Conservation (phyloP, 2,888 invertebrate species). For the Tenthredo mesomela region DNA sequence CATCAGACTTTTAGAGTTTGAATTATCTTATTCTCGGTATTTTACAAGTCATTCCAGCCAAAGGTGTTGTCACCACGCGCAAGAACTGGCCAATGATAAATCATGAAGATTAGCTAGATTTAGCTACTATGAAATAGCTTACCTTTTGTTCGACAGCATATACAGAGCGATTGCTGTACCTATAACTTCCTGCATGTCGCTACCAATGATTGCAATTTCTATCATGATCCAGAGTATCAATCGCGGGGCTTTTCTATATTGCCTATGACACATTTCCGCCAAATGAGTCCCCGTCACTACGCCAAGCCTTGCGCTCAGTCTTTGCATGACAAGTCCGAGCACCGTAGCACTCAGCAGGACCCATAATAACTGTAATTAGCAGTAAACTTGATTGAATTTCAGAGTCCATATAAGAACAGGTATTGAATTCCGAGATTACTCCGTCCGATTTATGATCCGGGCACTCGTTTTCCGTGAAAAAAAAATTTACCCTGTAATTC, state of each 20-base stretch:
- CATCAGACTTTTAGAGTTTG: background rate
- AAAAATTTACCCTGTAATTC: conserved; percentile 83
- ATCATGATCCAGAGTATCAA: conserved; percentile 93
- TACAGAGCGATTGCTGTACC: conserved; percentile 94
- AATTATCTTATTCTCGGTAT: too few species aligned
- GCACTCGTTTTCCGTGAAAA: conserved; percentile 48
- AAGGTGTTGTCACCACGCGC: too few species aligned
- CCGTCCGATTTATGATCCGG: background rate
- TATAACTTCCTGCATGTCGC: conserved; percentile 96
- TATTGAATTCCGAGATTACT: background rate
- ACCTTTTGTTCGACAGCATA: conserved; percentile 88
- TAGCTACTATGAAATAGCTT: conserved; percentile 72
- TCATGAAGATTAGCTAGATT: too few species aligned
- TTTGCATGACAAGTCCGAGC: conserved; percentile 92
- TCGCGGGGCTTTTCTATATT: conserved; percentile 88
- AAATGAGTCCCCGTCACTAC: conserved; percentile 93
- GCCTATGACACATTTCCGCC: conserved; percentile 89
- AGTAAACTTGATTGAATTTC: background rate
- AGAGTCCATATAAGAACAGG: background rate
- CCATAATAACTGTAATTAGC: conserved; percentile 86
- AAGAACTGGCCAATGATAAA: too few species aligned
- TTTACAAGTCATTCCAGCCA: too few species aligned
- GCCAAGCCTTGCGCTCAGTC: conserved; percentile 86
- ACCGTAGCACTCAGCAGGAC: conserved; percentile 90
- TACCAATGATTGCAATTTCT: conserved; percentile 94